A percentile compares a stretch with the other conserved stretches of the same genome.
These are phyloP conservation scores for Pangasianodon hypophthalmus DNA, from an alignment of 2,113 vertebrate genomes.

Conservation along the genomic window DNA sequence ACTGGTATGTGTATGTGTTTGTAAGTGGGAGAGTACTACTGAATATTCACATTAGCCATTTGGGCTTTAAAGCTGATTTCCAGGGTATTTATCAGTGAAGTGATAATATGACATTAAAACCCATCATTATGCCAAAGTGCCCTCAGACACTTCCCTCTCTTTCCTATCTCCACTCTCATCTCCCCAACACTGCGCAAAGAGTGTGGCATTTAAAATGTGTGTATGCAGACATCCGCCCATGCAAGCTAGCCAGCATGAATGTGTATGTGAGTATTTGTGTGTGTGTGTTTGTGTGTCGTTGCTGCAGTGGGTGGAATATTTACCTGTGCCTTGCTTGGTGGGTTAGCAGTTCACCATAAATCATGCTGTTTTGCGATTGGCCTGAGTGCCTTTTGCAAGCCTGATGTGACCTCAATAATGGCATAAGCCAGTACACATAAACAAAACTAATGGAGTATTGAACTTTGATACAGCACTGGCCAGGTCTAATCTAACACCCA, in stretches of 20 bases:
- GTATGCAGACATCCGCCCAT: constrained; percentile 6
- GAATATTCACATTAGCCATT: constrained; percentile 37
- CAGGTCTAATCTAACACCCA: constrained; percentile 52
- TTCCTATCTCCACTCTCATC: constrained; percentile 25
- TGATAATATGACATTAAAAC: constrained; percentile 44
- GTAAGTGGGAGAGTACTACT: not conserved
- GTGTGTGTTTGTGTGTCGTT: constrained; percentile 26
- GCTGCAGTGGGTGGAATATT: constrained; percentile 53
- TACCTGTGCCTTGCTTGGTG: constrained; percentile 40
- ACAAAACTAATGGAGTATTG: constrained; percentile 60
- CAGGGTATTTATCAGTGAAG: constrained; percentile 36
- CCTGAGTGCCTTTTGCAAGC: constrained; percentile 50
- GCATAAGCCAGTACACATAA: constrained; percentile 49
- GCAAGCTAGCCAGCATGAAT: constrained; percentile 13
- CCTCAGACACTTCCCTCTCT: constrained; percentile 1
- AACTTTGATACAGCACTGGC: constrained; percentile 57
- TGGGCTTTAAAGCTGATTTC: constrained; percentile 16
- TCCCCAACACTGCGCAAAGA: constrained; percentile 32
- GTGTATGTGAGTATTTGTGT: constrained; percentile 8
- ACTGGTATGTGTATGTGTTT: not conserved
- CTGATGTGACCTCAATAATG: constrained; percentile 53
- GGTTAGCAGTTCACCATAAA: constrained; percentile 54
- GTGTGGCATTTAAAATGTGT: constrained; percentile 47
- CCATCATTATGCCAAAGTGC: constrained; percentile 27
- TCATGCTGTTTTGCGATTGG: constrained; percentile 54